Evolutionary conservation across 2,113 vertebrate genomes (phyloP).

Genomic region (Arenaria interpres): DNA sequence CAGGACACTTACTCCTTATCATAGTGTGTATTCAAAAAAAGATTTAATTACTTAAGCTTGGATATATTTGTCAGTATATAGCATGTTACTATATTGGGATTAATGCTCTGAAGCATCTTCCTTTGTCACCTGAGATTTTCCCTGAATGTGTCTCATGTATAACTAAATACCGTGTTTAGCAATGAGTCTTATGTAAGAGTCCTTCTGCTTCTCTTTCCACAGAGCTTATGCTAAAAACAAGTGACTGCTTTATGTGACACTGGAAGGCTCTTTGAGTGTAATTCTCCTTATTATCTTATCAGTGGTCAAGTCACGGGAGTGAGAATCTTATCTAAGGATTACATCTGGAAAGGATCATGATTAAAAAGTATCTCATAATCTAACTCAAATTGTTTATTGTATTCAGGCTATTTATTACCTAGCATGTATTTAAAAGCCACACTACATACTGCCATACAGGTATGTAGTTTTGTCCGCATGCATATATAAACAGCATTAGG

Average conservation of each 20-base stretch:
- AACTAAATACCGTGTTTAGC: conserved; percentile 50
- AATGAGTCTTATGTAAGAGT: conserved; percentile 17
- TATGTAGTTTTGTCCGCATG: neutral
- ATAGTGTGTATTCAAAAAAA: conserved; percentile 60
- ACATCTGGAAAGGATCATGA: neutral
- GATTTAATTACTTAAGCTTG: conserved; percentile 76
- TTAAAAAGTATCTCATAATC: conserved; percentile 10
- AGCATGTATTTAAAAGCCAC: neutral
- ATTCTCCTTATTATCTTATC: conserved; percentile 42
- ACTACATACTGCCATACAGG: neutral
- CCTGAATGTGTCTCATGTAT: conserved; percentile 46
- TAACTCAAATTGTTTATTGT: neutral
- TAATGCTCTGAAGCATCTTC: conserved; percentile 67
- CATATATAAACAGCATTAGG: neutral
- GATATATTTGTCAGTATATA: conserved; percentile 70
- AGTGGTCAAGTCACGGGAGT: neutral
- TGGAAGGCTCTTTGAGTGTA: conserved; percentile 20
- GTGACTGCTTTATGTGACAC: conserved; percentile 24
- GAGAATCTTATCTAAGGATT: neutral
- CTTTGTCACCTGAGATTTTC: conserved; percentile 73
- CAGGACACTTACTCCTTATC: conserved; percentile 65
- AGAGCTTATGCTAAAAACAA: conserved; percentile 49
- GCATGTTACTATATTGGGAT: conserved; percentile 71
- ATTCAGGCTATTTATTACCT: neutral
- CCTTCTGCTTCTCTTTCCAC: conserved; percentile 3